Evolutionary conservation across 2,113 vertebrate genomes (phyloP).

Genomic region (Natator depressus): DNA sequence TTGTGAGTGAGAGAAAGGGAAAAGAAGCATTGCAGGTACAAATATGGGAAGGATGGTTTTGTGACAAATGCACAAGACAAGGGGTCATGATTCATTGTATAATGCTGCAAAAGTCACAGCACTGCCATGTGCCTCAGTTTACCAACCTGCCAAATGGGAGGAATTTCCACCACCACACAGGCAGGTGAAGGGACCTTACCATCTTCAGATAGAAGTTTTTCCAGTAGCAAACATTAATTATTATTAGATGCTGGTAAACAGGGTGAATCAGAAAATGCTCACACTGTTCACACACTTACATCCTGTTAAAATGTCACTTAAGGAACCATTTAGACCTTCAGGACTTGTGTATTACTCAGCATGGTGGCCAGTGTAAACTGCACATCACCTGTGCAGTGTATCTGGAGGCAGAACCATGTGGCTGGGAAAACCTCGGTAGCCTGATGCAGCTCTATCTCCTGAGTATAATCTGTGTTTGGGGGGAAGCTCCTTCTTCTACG

Average conservation of each 20-base stretch:
- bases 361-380: background rate
- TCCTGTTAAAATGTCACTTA: background rate
- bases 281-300: background rate
- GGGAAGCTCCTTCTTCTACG: background rate
- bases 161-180: background rate
- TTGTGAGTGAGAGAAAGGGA: background rate
- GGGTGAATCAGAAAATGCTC: background rate
- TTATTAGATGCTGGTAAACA: background rate
- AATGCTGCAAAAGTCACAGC: background rate
- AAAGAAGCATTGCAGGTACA: background rate
- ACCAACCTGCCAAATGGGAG: background rate
- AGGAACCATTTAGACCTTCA: background rate
- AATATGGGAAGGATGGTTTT: background rate
- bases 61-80: background rate
- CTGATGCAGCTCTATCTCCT: background rate
- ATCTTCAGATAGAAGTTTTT: background rate
- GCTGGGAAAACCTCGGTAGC: background rate
- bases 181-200: background rate
- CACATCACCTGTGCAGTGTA: background rate
- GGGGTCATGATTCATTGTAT: background rate
- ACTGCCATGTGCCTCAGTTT: background rate
- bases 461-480: background rate
- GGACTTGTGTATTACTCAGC: background rate
- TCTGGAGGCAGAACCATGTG: background rate
- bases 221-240: background rate